These are phyloP conservation scores for Eurystomus gularis DNA, from an alignment of 2,113 vertebrate genomes.

Conservation along the genomic window DNA sequence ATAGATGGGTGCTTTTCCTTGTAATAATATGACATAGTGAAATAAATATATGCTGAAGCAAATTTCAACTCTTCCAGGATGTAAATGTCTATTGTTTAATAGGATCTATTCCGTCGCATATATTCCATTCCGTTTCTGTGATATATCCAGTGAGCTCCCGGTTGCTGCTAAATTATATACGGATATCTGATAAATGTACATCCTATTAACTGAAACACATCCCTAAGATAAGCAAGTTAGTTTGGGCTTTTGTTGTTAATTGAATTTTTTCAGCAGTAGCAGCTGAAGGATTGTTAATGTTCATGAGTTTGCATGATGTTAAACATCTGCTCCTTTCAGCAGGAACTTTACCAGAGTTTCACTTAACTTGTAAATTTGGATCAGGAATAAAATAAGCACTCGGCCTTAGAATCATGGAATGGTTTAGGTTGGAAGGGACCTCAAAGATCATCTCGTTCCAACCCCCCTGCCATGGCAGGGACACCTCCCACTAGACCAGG, in stretches of 20 bases:
- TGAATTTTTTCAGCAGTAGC: conserved; percentile 70
- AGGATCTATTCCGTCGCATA: background rate
- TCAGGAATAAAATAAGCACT: background rate
- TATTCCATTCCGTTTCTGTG: conserved; percentile 5
- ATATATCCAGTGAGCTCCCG: conserved; percentile 10
- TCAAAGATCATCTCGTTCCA: too few relatives aligned
- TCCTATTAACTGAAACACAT: conserved; percentile 31
- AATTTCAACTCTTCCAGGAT: conserved; percentile 50
- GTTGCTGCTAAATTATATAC: conserved; percentile 41
- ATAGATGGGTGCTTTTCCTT: background rate
- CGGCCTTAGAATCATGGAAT: background rate
- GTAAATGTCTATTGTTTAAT: conserved; percentile 58
- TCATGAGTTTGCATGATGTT: conserved; percentile 68
- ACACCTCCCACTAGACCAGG: too few relatives aligned
- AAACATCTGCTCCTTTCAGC: conserved; percentile 72
- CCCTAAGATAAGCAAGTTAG: conserved; percentile 57
- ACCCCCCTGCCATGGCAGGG: too few relatives aligned
- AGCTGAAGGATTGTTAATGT: conserved; percentile 55
- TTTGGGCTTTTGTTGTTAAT: conserved; percentile 72
- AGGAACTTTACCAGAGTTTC: conserved; percentile 34
- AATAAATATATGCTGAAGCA: background rate
- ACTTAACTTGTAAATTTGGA: conserved; percentile 33
- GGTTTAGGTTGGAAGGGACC: background rate
- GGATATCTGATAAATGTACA: conserved; percentile 37
- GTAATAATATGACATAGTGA: conserved; percentile 41